Base-by-base conservation (phyloP, 2,888 invertebrate species). In the Eledone cirrhosa region DNA sequence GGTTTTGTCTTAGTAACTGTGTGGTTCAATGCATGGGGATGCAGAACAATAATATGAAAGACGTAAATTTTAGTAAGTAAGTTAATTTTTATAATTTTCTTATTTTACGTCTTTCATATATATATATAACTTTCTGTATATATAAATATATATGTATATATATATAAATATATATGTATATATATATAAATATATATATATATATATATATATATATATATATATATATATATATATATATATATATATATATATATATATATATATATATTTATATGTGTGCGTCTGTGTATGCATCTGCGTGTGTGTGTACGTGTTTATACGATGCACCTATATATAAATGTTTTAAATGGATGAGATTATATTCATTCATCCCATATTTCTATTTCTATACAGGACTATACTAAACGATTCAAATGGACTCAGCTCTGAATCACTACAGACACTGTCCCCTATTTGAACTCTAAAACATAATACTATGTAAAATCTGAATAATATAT, bases 231-330 rank as follows among this genome's bases (percentile, higher is more conserved):
- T 11, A 22, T 59, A 11, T 59, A 7, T 7, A 7, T 13, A 63
- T 63, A 63, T 65, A 65, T 65, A 65, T 65, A 65, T 65, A 65
- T 65, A 65, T 65, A 65, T 65, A 65, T 65, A 65, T 65, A 65
- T 65, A 65, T 27, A 65, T 65, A 65, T 27, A 65, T 65, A 65
- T 27, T 29, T 65, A 65, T 27, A 65, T 65, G 29, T 27, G 29
- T 65, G 29, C 29, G 29, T 65, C 24, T 65, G 29, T 65, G 27
- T 63, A 63, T 63, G n/a, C n/a, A 22, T 22, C n/a, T 1, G 13
- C 27, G 27, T 13, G 13, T n/a, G 2, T 59, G 27, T 63, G 27
- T 1, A 63, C 0, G 27, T 14, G 27, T 14, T 24, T 14, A 63
- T 14, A 63, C 3, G n/a, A 59, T 59, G n/a, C 4, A 59, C 4